Percentiles rank a stretch among this genome's conserved stretches.
Evolutionary conservation across 2,113 vertebrate species (phyloP).

Genomic region (Ramphastos sulfuratus): DNA sequence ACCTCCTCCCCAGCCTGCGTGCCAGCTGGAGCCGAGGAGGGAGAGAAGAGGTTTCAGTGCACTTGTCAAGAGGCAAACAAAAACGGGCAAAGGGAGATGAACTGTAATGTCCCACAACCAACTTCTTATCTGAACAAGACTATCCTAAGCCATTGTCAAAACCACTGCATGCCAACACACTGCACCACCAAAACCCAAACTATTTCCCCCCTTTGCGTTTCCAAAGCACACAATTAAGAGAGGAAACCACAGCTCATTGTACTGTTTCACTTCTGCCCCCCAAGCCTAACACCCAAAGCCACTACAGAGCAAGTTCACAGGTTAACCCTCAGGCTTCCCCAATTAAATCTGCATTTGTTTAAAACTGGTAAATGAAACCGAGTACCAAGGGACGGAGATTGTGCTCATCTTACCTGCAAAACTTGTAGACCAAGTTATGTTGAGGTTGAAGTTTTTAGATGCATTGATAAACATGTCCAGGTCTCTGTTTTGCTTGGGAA

Average conservation of each 20-base stretch:
- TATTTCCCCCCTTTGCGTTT: background rate
- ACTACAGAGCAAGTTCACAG: background rate
- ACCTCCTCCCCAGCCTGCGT: slow-evolving; percentile 95
- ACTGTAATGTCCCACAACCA: background rate
- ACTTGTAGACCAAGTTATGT: slow-evolving; percentile 97
- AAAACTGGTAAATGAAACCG: background rate
- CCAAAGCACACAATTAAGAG: background rate
- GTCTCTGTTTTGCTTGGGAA: slow-evolving; percentile 91
- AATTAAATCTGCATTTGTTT: background rate
- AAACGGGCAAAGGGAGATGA: background rate
- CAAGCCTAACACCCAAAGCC: background rate
- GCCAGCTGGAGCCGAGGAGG: slow-evolving; percentile 78
- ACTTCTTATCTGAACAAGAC: background rate
- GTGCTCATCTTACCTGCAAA: slow-evolving; percentile 85
- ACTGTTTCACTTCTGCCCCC: background rate
- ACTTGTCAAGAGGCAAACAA: background rate
- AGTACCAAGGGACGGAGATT: background rate
- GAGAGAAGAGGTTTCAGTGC: background rate
- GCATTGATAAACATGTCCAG: slow-evolving; percentile 99
- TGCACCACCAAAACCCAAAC: background rate
- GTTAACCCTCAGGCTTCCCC: background rate
- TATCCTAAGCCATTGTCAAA: background rate
- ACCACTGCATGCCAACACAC: background rate
- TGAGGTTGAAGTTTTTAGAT: slow-evolving; percentile 99
- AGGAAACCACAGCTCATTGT: rapidly evolving